phyloP scores from a whole-genome alignment of 2,888 invertebrate species.

The Dolichomitus sp. region DNA sequence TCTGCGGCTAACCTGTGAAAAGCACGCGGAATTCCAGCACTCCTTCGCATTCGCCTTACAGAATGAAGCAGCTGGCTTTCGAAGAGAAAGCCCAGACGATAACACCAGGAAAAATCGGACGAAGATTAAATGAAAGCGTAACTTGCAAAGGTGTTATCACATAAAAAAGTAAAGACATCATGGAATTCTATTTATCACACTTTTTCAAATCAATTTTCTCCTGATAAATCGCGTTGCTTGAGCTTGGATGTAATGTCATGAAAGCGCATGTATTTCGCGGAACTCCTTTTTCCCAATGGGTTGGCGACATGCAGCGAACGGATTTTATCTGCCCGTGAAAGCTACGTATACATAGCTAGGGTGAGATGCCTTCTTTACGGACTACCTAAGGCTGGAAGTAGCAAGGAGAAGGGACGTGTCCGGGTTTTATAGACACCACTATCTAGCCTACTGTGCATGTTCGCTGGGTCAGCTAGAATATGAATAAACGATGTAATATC shows the following conservation, averaged over 20 bases:
- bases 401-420: constrained; percentile 16
- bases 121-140: constrained; percentile 40
- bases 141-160: neutral
- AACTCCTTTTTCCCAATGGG: neutral
- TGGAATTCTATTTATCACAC: constrained; percentile 11
- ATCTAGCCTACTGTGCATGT: constrained; percentile 48
- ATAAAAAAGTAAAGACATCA: neutral
- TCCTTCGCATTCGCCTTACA: constrained; percentile 51
- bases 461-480: constrained; percentile 63
- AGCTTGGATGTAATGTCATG: constrained; percentile 15
- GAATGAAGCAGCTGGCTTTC: constrained; percentile 31
- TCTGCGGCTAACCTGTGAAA: constrained; percentile 54
- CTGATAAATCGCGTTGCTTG: constrained; percentile 43
- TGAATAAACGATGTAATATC: constrained; percentile 66
- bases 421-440: constrained; percentile 55
- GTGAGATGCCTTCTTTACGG: constrained; percentile 51
- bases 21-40: constrained; percentile 59
- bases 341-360: constrained; percentile 23
- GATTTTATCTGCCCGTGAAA: constrained; percentile 50
- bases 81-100: neutral
- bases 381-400: constrained; percentile 10
- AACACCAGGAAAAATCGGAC: constrained; percentile 37
- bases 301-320: constrained; percentile 4
- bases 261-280: constrained; percentile 30
- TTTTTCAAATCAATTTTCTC: constrained; percentile 54